A percentile compares a stretch with the other conserved stretches of the same genome.
Evolutionary conservation across 2,797 vertebrate species (phyloP).

Genomic region (Sarcophilus harrisii): DNA sequence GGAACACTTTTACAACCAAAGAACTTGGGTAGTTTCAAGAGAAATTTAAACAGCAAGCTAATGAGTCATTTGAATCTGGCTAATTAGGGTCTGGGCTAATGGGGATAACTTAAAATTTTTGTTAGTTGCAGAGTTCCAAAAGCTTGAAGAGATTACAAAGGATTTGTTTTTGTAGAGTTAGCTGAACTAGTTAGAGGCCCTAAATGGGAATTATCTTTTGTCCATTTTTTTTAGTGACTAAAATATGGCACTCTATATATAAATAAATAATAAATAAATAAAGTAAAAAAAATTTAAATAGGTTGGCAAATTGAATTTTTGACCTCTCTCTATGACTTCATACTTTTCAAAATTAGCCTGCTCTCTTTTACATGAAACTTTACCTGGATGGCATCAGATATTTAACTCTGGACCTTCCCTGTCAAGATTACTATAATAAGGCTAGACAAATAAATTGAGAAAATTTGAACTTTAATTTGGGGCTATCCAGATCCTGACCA

Average conservation of each 20-base stretch:
- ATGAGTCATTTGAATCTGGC: slow-evolving; percentile 2
- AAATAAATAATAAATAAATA: too few relatives aligned
- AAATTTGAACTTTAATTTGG: not conserved
- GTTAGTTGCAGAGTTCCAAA: not conserved
- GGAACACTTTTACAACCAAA: not conserved
- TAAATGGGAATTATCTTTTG: not conserved
- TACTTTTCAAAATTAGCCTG: not conserved
- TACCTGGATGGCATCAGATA: not conserved
- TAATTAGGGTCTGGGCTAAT: slow-evolving; percentile 29
- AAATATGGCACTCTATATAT: not conserved
- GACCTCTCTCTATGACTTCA: not conserved
- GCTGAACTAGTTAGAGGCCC: not conserved
- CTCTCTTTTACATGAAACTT: not conserved
- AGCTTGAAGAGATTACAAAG: not conserved
- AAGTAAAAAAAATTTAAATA: not conserved
- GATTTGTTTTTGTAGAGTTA: not conserved
- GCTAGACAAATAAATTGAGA: not conserved
- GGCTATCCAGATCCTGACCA: not conserved
- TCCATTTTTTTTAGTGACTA: not conserved
- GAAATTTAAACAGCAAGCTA: not conserved
- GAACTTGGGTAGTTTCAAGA: not conserved
- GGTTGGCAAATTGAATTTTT: not conserved
- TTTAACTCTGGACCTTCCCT: not conserved
- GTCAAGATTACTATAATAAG: not conserved
- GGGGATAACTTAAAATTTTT: not conserved